Conservation (phyloP, 1,140 invertebrate species). For the Aleiodes sp. region DNA sequence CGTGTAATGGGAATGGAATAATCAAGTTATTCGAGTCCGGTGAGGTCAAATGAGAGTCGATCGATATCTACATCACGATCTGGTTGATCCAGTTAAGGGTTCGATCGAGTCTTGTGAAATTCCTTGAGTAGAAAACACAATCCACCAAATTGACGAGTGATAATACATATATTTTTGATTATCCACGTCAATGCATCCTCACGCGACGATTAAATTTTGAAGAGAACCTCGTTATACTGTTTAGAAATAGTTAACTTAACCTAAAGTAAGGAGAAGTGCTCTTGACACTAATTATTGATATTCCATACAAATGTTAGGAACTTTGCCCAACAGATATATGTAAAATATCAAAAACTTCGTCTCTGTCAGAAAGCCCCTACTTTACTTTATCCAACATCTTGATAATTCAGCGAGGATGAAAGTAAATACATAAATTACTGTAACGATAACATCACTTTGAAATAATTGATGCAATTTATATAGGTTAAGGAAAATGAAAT, state of each 20-base stretch:
- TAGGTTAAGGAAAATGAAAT: background rate
- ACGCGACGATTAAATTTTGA: background rate
- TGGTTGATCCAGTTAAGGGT: conserved; percentile 59
- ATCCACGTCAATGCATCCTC: conserved; percentile 12
- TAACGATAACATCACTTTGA: background rate
- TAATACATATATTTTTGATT: conserved; percentile 8
- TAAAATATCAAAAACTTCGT: too few relatives aligned
- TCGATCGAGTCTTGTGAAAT: conserved; percentile 51
- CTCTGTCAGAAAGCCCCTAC: too few relatives aligned
- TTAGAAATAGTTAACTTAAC: too few relatives aligned
- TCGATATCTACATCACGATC: conserved; percentile 50
- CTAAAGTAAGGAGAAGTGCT: too few relatives aligned
- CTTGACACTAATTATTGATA: too few relatives aligned
- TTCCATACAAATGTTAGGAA: too few relatives aligned
- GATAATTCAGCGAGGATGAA: background rate
- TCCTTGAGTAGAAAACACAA: conserved; percentile 32
- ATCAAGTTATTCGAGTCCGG: conserved; percentile 38
- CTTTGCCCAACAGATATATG: too few relatives aligned
- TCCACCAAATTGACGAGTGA: conserved; percentile 28
- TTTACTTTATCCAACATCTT: background rate
- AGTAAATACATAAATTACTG: background rate
- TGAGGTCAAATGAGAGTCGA: conserved; percentile 44
- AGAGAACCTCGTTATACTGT: background rate
- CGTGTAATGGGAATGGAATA: conserved; percentile 20
- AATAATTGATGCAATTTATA: background rate